phyloP scores from a whole-genome alignment of 1,140 invertebrate genomes.

The Probaryconus sp. region DNA sequence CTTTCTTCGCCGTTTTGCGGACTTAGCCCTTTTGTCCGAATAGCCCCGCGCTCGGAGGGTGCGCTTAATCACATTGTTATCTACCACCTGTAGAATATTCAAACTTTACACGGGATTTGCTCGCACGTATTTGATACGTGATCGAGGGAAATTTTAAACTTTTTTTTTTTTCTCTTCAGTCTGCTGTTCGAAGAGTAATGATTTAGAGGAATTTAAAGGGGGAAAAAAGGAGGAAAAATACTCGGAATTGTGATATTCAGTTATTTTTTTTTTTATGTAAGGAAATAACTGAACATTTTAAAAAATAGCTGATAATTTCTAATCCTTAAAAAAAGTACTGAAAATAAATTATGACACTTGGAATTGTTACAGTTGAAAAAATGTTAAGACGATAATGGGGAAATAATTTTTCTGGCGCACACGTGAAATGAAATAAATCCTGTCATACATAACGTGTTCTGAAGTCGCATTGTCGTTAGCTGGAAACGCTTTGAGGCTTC shows the following conservation, averaged over 20 bases:
- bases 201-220: constrained; percentile 1
- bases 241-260: neutral
- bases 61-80: constrained; percentile 24
- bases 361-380: constrained; percentile 6
- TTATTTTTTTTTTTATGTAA: no score
- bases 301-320: no score
- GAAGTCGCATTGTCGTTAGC: constrained; percentile 48
- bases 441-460: constrained; percentile 24
- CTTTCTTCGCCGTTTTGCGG: no score
- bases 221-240: neutral
- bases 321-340: no score
- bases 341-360: no score
- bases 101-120: constrained; percentile 21
- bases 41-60: neutral
- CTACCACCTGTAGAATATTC: constrained; percentile 45
- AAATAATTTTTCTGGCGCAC: constrained; percentile 6
- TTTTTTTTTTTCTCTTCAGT: no score
- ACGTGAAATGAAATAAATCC: constrained; percentile 32
- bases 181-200: constrained; percentile 11
- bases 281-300: no score
- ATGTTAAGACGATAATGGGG: constrained; percentile 4
- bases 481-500: constrained; percentile 50
- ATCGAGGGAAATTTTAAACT: constrained; percentile 20
- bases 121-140: constrained; percentile 10
- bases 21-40: no score